A percentile compares a stretch with the other conserved stretches of the same genome.
Conservation (phyloP, 2,888 invertebrate genomes). For the Agriopis leucophaearia region DNA sequence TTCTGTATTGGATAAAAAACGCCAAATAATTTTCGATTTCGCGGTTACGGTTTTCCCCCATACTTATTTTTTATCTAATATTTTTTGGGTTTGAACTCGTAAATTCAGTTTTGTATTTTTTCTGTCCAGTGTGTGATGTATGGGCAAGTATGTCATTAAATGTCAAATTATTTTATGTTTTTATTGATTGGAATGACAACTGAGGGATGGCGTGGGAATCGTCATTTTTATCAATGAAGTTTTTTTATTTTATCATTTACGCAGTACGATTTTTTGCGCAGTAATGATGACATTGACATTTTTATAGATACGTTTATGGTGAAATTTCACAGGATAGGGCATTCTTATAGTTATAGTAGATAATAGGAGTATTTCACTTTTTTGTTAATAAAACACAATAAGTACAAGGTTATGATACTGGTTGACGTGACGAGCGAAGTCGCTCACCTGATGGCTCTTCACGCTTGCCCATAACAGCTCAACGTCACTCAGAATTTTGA, state of each 20-base stretch:
- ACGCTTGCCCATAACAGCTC: no score
- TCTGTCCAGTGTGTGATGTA: slow-evolving; percentile 50
- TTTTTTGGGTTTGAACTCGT: slow-evolving; percentile 65
- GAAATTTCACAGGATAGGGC: slow-evolving; percentile 52
- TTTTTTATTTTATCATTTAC: slow-evolving; percentile 34
- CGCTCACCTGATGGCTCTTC: no score
- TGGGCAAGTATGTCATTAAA: slow-evolving; percentile 75
- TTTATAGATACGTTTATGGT: slow-evolving; percentile 61
- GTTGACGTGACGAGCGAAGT: no score
- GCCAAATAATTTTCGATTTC: slow-evolving; percentile 54
- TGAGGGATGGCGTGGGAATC: slow-evolving; percentile 71
- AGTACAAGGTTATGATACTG: no score
- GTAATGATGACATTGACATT: slow-evolving; percentile 77
- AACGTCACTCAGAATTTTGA: no score
- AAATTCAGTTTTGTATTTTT: slow-evolving; percentile 55
- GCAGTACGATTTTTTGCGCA: slow-evolving; percentile 41
- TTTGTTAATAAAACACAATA: no score
- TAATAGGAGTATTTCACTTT: background rate
- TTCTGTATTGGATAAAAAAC: slow-evolving; percentile 17
- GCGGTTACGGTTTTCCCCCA: slow-evolving; percentile 67
- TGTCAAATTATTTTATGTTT: slow-evolving; percentile 83
- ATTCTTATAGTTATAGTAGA: background rate
- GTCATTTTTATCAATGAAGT: slow-evolving; percentile 47
- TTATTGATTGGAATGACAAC: slow-evolving; percentile 69
- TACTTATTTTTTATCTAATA: slow-evolving; percentile 56